Evolutionary conservation across 2,113 vertebrate genomes (phyloP).

Genomic region (Cranoglanis bouderius): DNA sequence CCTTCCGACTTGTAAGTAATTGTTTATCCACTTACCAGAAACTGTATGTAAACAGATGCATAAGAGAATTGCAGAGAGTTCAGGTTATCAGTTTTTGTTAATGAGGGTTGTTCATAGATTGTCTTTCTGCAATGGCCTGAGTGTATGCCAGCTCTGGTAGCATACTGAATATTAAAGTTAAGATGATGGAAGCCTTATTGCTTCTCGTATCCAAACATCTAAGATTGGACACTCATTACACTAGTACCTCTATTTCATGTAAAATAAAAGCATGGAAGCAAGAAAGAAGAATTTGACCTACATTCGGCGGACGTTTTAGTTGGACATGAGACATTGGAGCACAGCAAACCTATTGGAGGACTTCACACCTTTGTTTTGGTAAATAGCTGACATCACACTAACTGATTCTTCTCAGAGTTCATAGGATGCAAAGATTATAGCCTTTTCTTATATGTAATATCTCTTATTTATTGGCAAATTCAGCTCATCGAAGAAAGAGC

Average conservation of each 20-base stretch:
- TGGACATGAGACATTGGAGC: slow-evolving; percentile 32
- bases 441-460: neutral
- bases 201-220: slow-evolving; percentile 13
- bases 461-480: neutral
- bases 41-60: neutral
- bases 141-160: neutral
- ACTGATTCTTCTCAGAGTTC: slow-evolving; percentile 33
- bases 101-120: neutral
- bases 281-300: slow-evolving; percentile 42
- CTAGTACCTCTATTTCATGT: slow-evolving; percentile 43
- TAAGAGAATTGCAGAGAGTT: neutral
- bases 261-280: slow-evolving; percentile 33
- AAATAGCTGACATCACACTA: slow-evolving; percentile 38
- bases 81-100: neutral
- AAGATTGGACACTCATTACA: slow-evolving; percentile 27
- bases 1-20: slow-evolving; percentile 87
- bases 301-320: slow-evolving; percentile 36
- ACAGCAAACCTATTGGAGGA: slow-evolving; percentile 47
- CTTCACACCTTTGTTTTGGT: slow-evolving; percentile 52
- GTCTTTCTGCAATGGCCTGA: neutral
- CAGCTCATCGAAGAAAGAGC: neutral
- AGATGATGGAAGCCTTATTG: slow-evolving; percentile 19
- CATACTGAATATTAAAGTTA: neutral
- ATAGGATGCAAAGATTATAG: neutral
- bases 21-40: neutral